Conservation (phyloP, 2,888 invertebrate genomes). For the Agrochola lychnidis region DNA sequence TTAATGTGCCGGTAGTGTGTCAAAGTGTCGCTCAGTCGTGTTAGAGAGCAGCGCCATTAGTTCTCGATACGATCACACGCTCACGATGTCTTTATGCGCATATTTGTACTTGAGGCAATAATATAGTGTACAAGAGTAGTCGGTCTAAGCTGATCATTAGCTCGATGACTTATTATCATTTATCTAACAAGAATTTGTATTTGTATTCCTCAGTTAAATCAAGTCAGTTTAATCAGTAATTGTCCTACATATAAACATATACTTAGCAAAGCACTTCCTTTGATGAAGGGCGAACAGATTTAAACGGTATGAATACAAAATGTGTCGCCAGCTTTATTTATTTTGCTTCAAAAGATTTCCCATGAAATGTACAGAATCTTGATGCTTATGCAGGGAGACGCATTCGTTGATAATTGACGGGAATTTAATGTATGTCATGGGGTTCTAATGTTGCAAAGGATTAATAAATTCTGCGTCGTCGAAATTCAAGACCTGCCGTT, state of each 20-base stretch:
- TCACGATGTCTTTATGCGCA: background rate
- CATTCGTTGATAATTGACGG: constrained; percentile 16
- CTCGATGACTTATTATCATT: constrained; percentile 13
- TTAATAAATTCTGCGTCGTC: constrained; percentile 45
- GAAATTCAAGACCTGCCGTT: constrained; percentile 28
- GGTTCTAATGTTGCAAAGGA: constrained; percentile 36
- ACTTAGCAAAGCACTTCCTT: constrained; percentile 43
- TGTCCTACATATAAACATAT: constrained; percentile 12
- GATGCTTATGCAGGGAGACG: constrained; percentile 5
- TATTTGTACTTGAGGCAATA: background rate
- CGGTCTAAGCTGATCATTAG: constrained; percentile 1
- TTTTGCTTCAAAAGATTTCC: constrained; percentile 57
- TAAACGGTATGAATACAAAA: constrained; percentile 49
- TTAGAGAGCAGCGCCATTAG: constrained; percentile 42
- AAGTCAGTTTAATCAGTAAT: constrained; percentile 21
- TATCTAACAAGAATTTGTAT: constrained; percentile 5
- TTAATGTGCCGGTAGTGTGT: constrained; percentile 40
- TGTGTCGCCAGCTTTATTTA: constrained; percentile 51
- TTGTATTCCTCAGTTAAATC: constrained; percentile 17
- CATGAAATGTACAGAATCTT: constrained; percentile 24
- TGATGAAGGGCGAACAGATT: constrained; percentile 54
- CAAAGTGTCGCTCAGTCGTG: constrained; percentile 36
- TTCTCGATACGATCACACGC: constrained; percentile 21
- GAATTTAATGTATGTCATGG: constrained; percentile 19
- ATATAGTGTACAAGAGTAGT: constrained; percentile 6